These are phyloP conservation scores for Myiozetetes cayanensis DNA, from an alignment of 2,113 vertebrate species.

Conservation along the genomic window DNA sequence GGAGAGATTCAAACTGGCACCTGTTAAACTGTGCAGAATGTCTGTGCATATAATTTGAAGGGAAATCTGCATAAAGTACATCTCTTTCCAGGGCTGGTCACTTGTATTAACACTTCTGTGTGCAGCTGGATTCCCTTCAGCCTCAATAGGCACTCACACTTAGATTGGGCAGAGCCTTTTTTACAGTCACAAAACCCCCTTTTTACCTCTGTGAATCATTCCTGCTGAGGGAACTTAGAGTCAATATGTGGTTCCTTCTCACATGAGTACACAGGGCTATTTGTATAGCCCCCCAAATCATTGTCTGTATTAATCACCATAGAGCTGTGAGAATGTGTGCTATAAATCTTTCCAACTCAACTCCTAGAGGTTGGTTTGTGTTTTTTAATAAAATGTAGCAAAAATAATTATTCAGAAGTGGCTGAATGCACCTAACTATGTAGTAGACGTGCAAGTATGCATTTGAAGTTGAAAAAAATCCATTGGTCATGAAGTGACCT, in stretches of 20 bases:
- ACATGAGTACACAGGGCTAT: neutral
- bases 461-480: slow-evolving; percentile 18
- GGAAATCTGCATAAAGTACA: neutral
- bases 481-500: neutral
- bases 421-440: neutral
- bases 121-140: neutral
- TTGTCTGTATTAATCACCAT: neutral
- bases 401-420: neutral
- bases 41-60: neutral
- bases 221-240: neutral
- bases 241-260: neutral
- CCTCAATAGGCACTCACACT: neutral
- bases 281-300: neutral
- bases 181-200: neutral
- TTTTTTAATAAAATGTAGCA: slow-evolving; percentile 26
- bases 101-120: neutral
- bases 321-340: neutral
- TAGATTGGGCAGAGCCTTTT: neutral
- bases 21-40: neutral
- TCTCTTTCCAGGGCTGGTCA: neutral
- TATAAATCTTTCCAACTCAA: neutral
- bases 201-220: neutral
- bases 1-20: neutral
- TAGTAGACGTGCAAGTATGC: neutral
- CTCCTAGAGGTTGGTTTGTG: neutral